Base-by-base conservation (phyloP, 2,888 invertebrate species). In the Agonum fuliginosum region DNA sequence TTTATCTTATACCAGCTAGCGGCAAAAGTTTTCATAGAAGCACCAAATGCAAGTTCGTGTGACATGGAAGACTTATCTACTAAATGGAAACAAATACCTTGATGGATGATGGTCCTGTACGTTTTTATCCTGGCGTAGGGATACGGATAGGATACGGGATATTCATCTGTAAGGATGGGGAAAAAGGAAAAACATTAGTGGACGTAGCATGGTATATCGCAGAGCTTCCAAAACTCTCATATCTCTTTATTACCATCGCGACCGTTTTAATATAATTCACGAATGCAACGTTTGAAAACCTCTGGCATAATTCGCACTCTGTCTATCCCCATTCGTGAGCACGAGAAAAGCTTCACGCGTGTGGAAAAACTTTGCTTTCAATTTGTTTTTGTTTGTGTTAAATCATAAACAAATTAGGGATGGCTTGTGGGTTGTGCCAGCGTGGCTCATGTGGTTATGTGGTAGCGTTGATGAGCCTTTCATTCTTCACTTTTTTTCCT, bases 31-130 rank as follows among this genome's bases (percentile, higher is more conserved):
- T 75, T 75, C 75, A 75, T 75, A 67, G 22, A 62, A 67, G 67
- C n/a, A n/a, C 48, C 67, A 67, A 75, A 75, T 75, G 75, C 75
- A 67, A 75, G 75, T 75, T 74, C 67, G 75, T 46, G 67, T 75
- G 75, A 75, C 75, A 67, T 75, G 67, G 67, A 30, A 67, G 75
- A 75, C 75, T 75, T 75, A 75, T 75, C 75, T 75, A 48, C 75
- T 75, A 75, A 75, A 75, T 75, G 75, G 75, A 67, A 75, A 75
- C 75, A 75, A 75, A 75, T 75, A 75, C 75, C 75, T 75, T 75
- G 75, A 75, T 75, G 75, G 75, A 75, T 75, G 75, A 67, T 75
- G 67, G 75, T 46, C 51, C 67, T 48, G 58, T 62, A 58, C 48
- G 67, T 46, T 75, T 75, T 75, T 75, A 67, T 22, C 67, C 27